Conservation (phyloP, 2,888 invertebrate genomes). For the Drosophila yooni region DNA sequence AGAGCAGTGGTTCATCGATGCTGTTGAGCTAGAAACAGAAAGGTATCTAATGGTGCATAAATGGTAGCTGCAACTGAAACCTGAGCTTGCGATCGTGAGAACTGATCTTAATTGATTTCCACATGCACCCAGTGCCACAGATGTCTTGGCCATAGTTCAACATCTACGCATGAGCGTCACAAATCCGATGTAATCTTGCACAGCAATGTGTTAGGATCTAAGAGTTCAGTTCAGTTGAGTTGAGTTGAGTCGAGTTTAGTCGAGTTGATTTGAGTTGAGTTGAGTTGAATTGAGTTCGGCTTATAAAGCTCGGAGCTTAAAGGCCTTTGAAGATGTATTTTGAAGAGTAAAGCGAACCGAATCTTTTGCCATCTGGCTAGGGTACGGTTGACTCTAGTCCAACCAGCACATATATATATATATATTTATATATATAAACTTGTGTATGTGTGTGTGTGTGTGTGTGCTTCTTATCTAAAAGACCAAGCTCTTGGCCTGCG, state of each 20-base stretch:
- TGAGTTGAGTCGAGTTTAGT: not conserved
- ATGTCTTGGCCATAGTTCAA: constrained; percentile 69
- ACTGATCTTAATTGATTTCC: constrained; percentile 85
- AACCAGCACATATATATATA: not conserved
- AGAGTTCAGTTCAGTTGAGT: constrained; percentile 1
- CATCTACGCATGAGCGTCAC: constrained; percentile 64
- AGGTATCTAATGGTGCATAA: not conserved
- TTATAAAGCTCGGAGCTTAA: constrained; percentile 1
- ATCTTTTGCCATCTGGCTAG: constrained; percentile 24
- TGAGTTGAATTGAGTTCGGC: not conserved
- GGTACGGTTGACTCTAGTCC: constrained; percentile 9
- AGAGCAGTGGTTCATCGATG: constrained; percentile 15
- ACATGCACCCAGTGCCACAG: constrained; percentile 77
- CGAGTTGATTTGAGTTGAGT: not conserved
- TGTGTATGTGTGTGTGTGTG: constrained; percentile 4
- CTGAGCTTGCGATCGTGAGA: constrained; percentile 82
- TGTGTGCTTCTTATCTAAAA: constrained; percentile 50
- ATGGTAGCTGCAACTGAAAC: constrained; percentile 2
- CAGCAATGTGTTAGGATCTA: constrained; percentile 8
- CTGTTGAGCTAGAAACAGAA: not conserved
- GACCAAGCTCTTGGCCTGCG: constrained; percentile 57
- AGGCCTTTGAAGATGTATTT: constrained; percentile 3
- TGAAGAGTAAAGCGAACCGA: constrained; percentile 13
- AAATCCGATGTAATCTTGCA: constrained; percentile 55
- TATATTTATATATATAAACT: not conserved